Evolutionary conservation across 2,888 invertebrate species (phyloP), one percentile per base, ranked within the genome.

Genomic region (Caenorhabditis sinica): DNA sequence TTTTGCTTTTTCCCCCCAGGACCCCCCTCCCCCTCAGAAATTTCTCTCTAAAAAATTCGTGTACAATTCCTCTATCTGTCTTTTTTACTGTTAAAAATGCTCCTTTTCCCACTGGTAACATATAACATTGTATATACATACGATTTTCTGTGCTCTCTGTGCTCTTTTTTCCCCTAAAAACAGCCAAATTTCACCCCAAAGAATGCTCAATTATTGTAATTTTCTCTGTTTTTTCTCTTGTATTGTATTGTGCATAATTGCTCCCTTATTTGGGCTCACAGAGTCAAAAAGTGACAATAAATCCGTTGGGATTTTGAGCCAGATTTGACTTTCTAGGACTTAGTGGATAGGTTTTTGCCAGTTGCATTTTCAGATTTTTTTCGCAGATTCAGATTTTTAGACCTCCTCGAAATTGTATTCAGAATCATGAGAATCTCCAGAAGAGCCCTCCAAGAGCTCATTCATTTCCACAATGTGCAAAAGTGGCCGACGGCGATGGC

Each of bases 401-500:
- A 15, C 1, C 5, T 63, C 58, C n/a, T n/a, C n/a, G n/a, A n/a
- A n/a, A n/a, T n/a, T n/a, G n/a, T n/a, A n/a, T 36, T 3, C 49
- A 30, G 49, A 53, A 65, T 53, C 23, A 86, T 79, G 68, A 82
- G 49, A 79, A 66, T 63, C 8, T 65, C 65, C 11, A 9, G 17
- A 40, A 30, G 25, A 43, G 30, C 9, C 0, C 40, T 82, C 5
- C 60, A 65, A n/a, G 49, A 72, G 28, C 76, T 90, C 6, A 60
- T 90, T 1, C 69, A 84, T 45, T 86, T 91, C 53, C 90, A 90
- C 68, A 90, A 90, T 68, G 13, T 66, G 51, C 45, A 69, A 28
- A 87, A 87, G 71, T 91, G 91, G 91, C 88, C 90, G 2, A 20
- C 53, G 11, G 79, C 84, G 25, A 49, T 91, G 69, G 51, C 80